Evolutionary conservation across 2,888 invertebrate genomes (phyloP).

Genomic region (Coleophora flavipennella): DNA sequence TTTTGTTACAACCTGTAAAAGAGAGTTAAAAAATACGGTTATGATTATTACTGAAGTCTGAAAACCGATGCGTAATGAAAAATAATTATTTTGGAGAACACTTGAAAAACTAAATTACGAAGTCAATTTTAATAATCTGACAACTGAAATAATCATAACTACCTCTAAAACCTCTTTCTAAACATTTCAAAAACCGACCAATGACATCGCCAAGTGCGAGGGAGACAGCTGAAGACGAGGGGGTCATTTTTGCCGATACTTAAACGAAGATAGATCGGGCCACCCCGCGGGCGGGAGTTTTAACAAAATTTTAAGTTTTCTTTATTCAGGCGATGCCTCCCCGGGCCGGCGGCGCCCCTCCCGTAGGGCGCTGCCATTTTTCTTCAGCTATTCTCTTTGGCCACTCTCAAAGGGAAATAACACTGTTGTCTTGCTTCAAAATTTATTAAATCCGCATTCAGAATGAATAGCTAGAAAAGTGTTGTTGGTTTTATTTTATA

Average conservation of each 20-base stretch:
- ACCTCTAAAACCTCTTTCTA: conserved; percentile 18
- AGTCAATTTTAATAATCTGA: conserved; percentile 6
- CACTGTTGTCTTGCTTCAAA: conserved; percentile 51
- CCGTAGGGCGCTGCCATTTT: conserved; percentile 35
- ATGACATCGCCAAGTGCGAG: conserved; percentile 45
- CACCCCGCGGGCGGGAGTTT: conserved; percentile 43
- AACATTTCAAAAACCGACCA: conserved; percentile 46
- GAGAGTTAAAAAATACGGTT: no score
- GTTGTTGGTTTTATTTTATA: conserved; percentile 16
- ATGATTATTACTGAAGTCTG: no score
- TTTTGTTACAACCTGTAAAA: no score
- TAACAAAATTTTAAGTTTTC: conserved; percentile 72
- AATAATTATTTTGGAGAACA: no score
- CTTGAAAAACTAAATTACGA: no score
- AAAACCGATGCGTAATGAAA: no score
- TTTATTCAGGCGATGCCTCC: conserved; percentile 55
- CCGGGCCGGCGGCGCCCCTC: conserved; percentile 16
- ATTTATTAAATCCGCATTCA: conserved; percentile 67
- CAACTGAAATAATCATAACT: no score
- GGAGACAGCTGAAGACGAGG: conserved; percentile 34
- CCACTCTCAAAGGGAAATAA: conserved; percentile 64
- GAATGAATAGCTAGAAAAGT: conserved; percentile 55
- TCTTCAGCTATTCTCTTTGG: conserved; percentile 66
- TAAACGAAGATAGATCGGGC: conserved; percentile 67
- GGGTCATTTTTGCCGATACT: conserved; percentile 70